Conservation (phyloP, 2,797 vertebrate species). For the Morelia viridis region DNA sequence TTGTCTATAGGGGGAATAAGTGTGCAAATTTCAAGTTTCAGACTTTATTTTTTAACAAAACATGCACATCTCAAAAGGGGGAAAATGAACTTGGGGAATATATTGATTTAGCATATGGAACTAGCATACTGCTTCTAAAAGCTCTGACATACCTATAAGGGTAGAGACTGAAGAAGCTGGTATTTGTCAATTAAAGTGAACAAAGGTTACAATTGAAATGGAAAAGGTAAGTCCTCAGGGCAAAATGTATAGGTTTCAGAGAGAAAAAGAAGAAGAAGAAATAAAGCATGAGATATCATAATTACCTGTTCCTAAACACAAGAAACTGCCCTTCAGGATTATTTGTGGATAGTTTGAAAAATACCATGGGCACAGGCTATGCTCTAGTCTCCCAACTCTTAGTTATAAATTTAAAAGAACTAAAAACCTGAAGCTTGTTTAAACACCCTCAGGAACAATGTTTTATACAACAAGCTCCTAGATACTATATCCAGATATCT, state of each 20-base stretch:
- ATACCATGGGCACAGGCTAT: neutral
- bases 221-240: neutral
- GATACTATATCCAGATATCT: neutral
- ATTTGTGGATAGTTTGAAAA: neutral
- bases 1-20: neutral
- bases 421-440: neutral
- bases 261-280: neutral
- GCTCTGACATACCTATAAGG: neutral
- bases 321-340: neutral
- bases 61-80: neutral
- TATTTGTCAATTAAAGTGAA: neutral
- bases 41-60: neutral
- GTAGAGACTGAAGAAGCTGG: neutral
- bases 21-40: constrained; percentile 1
- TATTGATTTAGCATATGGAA: neutral
- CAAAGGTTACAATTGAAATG: neutral
- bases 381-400: neutral
- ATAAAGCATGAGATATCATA: neutral
- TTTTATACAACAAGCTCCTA: neutral
- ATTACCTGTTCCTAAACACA: neutral
- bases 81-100: neutral
- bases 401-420: neutral
- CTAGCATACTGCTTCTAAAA: neutral
- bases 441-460: neutral
- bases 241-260: neutral